These are phyloP conservation scores for Leucozona laternaria DNA, from an alignment of 2,888 invertebrate species.

Conservation along the genomic window DNA sequence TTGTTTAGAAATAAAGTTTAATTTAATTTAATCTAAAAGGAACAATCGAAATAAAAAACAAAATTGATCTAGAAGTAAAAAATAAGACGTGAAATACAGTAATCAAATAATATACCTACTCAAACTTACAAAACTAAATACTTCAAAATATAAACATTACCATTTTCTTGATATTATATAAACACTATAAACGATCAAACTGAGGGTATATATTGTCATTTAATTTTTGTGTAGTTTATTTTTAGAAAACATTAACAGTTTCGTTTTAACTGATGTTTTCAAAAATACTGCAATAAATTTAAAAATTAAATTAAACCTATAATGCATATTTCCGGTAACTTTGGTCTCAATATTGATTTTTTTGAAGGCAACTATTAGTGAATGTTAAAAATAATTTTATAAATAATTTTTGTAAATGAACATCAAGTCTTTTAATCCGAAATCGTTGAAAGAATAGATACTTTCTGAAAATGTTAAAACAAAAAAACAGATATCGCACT, in stretches of 20 bases:
- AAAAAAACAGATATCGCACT: too few species aligned
- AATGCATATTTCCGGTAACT: slow-evolving; percentile 22
- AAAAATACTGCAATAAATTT: slow-evolving; percentile 16
- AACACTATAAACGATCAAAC: slow-evolving; percentile 65
- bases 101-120: slow-evolving; percentile 63
- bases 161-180: slow-evolving; percentile 73
- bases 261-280: slow-evolving; percentile 55
- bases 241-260: slow-evolving; percentile 44
- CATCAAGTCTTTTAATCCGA: too few species aligned
- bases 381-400: not conserved
- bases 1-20: slow-evolving; percentile 75
- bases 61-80: slow-evolving; percentile 59
- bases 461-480: too few species aligned
- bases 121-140: slow-evolving; percentile 58
- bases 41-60: slow-evolving; percentile 65
- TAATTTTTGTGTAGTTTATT: slow-evolving; percentile 60
- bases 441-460: too few species aligned
- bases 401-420: too few species aligned
- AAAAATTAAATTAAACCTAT: not conserved
- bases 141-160: slow-evolving; percentile 65
- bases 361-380: not conserved
- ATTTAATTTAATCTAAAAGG: slow-evolving; percentile 42
- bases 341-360: not conserved
- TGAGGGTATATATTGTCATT: slow-evolving; percentile 47
- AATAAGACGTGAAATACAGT: slow-evolving; percentile 62